Evolutionary conservation across 64 coral and sea anemone species (phyloP).

Genomic region (Pocillopora verrucosa): DNA sequence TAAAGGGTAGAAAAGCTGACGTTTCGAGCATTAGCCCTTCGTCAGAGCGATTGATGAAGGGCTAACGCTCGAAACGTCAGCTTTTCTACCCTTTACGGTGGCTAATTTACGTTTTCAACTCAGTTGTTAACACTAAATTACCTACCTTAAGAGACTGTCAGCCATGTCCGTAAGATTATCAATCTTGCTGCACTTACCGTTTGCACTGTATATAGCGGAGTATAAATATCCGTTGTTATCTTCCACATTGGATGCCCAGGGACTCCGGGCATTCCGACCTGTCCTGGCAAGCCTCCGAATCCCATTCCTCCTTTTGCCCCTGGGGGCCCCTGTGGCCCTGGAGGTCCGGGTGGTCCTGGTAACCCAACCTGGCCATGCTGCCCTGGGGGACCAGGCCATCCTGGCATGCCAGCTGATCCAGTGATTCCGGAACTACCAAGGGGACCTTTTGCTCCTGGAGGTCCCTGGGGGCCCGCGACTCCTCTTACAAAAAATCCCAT

Average conservation of each 20-base stretch:
- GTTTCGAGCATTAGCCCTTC: no score
- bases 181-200: constrained; percentile 24
- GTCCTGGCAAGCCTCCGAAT: constrained; percentile 50
- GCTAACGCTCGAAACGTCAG: no score
- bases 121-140: no score
- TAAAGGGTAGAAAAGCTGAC: no score
- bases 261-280: constrained; percentile 54
- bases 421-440: constrained; percentile 13
- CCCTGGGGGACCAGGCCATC: constrained; percentile 61
- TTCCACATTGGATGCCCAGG: constrained; percentile 12
- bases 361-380: constrained; percentile 31
- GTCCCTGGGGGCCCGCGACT: constrained; percentile 57
- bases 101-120: no score
- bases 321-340: constrained; percentile 25
- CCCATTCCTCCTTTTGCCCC: constrained; percentile 39
- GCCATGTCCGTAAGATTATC: not conserved
- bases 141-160: not conserved
- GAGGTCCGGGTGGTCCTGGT: constrained; percentile 40
- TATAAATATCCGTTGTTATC: constrained; percentile 21
- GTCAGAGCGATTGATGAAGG: no score
- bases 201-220: constrained; percentile 22
- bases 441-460: constrained; percentile 59
- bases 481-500: constrained; percentile 73
- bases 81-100: no score
- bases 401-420: constrained; percentile 46